These are phyloP conservation scores for Misgurnus anguillicaudatus DNA, from an alignment of 2,113 vertebrate species.

Conservation along the genomic window DNA sequence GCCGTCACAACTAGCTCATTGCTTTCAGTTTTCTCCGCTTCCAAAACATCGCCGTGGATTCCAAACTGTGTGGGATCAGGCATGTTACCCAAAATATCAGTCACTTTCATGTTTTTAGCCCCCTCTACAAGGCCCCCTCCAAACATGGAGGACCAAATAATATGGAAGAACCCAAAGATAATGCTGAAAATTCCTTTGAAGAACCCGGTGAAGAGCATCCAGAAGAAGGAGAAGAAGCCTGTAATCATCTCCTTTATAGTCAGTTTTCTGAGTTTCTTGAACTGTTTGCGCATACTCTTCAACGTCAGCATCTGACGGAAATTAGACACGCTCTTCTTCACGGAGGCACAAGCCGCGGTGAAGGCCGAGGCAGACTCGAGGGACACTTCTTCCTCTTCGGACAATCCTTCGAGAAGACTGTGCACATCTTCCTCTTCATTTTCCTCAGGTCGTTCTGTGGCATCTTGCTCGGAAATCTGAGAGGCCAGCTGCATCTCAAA, in stretches of 20 bases:
- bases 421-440: conserved; percentile 79
- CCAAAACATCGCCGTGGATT: conserved; percentile 88
- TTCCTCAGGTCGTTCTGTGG: conserved; percentile 81
- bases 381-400: conserved; percentile 75
- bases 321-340: conserved; percentile 75
- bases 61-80: conserved; percentile 97
- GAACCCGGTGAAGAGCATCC: conserved; percentile 86
- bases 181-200: conserved; percentile 84
- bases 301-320: conserved; percentile 80
- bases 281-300: conserved; percentile 84
- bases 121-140: conserved; percentile 95
- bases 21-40: conserved; percentile 84
- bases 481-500: conserved; percentile 99
- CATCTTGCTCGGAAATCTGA: conserved; percentile 91
- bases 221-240: conserved; percentile 91
- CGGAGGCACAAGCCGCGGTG: conserved; percentile 78
- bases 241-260: conserved; percentile 85
- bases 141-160: conserved; percentile 95
- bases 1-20: conserved; percentile 72
- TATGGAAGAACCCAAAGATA: conserved; percentile 89
- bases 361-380: conserved; percentile 87
- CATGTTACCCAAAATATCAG: conserved; percentile 97
- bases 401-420: conserved; percentile 74
- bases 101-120: conserved; percentile 98
- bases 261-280: conserved; percentile 88